Conservation (phyloP, 2,888 invertebrate genomes). For the Bibio marci region DNA sequence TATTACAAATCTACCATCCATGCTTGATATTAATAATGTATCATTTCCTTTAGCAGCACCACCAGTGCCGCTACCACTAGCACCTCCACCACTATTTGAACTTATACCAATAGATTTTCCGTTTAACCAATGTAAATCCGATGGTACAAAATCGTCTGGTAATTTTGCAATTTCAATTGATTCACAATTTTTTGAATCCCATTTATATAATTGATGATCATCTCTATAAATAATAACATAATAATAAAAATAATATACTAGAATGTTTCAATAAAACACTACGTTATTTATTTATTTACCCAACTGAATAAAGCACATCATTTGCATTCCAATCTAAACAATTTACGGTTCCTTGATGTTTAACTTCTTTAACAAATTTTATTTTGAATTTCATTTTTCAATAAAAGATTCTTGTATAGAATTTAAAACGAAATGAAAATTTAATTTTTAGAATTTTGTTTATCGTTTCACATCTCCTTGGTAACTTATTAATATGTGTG, state of each 20-base stretch:
- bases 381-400: constrained; percentile 69
- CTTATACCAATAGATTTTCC: constrained; percentile 24
- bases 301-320: constrained; percentile 84
- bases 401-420: too few species aligned
- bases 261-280: too few species aligned
- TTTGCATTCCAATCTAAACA: constrained; percentile 88
- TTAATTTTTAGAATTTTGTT: too few species aligned
- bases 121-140: constrained; percentile 70
- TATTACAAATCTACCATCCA: constrained; percentile 81
- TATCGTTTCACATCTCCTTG: too few species aligned
- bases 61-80: background rate
- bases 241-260: too few species aligned
- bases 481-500: too few species aligned
- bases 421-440: too few species aligned
- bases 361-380: constrained; percentile 54
- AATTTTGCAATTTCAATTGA: constrained; percentile 60
- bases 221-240: constrained; percentile 46
- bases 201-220: constrained; percentile 75
- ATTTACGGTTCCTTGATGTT: constrained; percentile 63
- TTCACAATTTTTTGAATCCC: constrained; percentile 71
- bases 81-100: constrained; percentile 17
- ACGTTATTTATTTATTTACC: constrained; percentile 39
- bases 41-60: constrained; percentile 33
- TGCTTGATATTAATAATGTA: constrained; percentile 67
- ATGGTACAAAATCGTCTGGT: constrained; percentile 70